These are phyloP conservation scores for Mayetiola destructor DNA, from an alignment of 2,888 invertebrate species.

Conservation along the genomic window DNA sequence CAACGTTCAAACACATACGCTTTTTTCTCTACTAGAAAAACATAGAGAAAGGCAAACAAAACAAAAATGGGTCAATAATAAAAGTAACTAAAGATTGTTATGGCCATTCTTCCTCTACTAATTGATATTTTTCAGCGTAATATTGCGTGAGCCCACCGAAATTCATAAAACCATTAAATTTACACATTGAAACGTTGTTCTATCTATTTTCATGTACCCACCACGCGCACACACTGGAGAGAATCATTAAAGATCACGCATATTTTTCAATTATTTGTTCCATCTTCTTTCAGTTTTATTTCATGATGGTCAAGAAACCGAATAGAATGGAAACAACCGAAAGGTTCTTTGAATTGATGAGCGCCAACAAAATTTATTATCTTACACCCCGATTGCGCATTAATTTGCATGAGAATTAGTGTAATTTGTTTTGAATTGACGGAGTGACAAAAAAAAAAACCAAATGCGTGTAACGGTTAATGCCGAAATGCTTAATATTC, in stretches of 20 bases:
- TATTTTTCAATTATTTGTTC: too few species aligned
- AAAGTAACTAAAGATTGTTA: not conserved
- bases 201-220: not conserved
- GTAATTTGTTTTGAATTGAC: too few species aligned
- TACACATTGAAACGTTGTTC: not conserved
- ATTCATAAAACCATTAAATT: not conserved
- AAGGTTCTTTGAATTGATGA: too few species aligned
- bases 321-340: not conserved
- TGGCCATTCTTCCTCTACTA: too few species aligned
- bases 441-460: not conserved
- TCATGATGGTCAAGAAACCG: not conserved
- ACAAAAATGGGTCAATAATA: not conserved
- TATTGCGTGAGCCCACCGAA: not conserved
- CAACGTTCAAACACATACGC: too few species aligned
- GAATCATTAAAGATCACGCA: not conserved
- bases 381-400: too few species aligned
- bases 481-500: not conserved
- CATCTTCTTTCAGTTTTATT: not conserved
- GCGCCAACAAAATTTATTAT: too few species aligned
- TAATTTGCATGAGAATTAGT: constrained; percentile 2
- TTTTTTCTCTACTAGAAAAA: too few species aligned
- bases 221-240: not conserved
- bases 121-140: not conserved
- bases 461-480: not conserved
- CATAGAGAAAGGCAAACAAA: too few species aligned